phyloP scores from a whole-genome alignment of 2,888 invertebrate species.

The Ptilodon capucinus region DNA sequence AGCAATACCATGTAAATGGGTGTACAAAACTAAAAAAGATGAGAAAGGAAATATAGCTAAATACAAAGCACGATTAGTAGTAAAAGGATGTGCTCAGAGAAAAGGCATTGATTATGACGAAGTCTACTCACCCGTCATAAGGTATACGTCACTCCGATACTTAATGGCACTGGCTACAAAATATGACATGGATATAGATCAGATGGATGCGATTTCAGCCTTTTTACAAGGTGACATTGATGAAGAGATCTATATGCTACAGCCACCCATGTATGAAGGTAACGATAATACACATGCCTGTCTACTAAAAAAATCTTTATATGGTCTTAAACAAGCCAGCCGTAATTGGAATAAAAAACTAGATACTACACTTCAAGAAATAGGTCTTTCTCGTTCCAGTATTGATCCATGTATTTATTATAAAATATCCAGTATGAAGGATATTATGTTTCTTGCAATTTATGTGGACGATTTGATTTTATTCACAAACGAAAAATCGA shows the following conservation, averaged over 20 bases:
- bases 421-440: not conserved
- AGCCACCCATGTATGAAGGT: not conserved
- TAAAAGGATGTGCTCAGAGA: conserved; percentile 1
- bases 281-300: not conserved
- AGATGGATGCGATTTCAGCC: conserved; percentile 3
- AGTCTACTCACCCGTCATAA: too few relatives aligned
- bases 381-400: not conserved
- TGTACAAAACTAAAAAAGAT: not conserved
- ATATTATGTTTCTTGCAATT: not conserved
- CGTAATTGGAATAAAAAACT: not conserved
- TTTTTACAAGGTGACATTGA: conserved; percentile 7
- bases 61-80: conserved; percentile 3
- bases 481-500: not conserved
- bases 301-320: not conserved
- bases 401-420: not conserved
- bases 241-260: conserved; percentile 1
- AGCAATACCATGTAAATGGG: too few relatives aligned
- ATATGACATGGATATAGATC: conserved; percentile 1
- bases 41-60: not conserved
- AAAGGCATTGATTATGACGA: conserved; percentile 1
- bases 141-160: conserved; percentile 1
- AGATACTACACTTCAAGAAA: not conserved
- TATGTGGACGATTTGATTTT: not conserved
- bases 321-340: not conserved
- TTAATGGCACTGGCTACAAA: conserved; percentile 1